These are phyloP conservation scores for Himalopsyche japonica DNA, from an alignment of 2,888 invertebrate genomes.

Conservation along the genomic window DNA sequence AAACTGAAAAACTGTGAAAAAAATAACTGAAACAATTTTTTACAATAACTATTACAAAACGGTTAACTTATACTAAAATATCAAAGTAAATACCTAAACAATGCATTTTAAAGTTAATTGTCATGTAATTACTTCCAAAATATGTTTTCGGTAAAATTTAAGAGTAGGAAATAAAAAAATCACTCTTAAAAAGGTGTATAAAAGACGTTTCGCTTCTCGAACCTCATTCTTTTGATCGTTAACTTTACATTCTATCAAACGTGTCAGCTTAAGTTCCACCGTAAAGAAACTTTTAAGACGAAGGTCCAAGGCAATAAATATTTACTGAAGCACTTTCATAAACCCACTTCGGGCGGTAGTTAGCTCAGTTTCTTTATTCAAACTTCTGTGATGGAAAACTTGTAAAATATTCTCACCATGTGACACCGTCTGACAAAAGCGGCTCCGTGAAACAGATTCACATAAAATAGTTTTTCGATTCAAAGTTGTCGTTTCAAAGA, in stretches of 20 bases:
- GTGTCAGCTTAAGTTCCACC: constrained; percentile 22
- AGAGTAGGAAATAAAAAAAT: not conserved
- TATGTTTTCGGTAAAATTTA: not conserved
- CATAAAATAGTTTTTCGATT: constrained; percentile 36
- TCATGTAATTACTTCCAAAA: not conserved
- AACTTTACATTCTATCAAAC: constrained; percentile 27
- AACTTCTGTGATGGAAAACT: constrained; percentile 33
- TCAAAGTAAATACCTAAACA: not conserved
- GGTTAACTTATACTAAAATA: not conserved
- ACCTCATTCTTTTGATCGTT: constrained; percentile 13
- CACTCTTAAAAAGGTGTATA: not conserved
- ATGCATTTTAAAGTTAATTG: not conserved
- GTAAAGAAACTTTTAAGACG: constrained; percentile 30
- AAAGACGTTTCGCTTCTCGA: not conserved
- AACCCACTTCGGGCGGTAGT: constrained; percentile 8
- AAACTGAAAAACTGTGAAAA: too few relatives aligned
- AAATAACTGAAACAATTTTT: too few relatives aligned
- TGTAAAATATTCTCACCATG: constrained; percentile 28
- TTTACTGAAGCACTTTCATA: constrained; percentile 28
- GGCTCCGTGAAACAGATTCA: not conserved
- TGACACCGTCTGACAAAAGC: constrained; percentile 16
- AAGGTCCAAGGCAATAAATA: constrained; percentile 37
- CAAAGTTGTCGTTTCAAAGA: constrained; percentile 21
- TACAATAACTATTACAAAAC: not conserved
- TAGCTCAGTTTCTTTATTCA: constrained; percentile 18